These are phyloP conservation scores for Cephalopterus ornatus DNA, from an alignment of 2,113 vertebrate species.

Conservation along the genomic window DNA sequence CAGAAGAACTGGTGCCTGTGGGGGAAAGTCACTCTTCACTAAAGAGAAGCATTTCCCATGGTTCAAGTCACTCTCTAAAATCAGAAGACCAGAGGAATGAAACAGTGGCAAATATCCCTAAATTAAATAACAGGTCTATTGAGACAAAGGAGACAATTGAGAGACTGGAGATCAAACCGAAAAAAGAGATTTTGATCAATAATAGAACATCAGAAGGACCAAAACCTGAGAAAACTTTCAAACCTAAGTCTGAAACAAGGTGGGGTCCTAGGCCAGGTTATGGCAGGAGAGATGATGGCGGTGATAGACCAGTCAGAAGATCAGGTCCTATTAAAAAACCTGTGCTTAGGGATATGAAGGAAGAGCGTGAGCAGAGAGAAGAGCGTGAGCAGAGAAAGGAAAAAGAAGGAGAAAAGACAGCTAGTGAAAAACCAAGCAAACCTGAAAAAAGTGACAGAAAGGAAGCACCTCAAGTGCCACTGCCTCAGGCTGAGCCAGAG, in stretches of 20 bases:
- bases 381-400: constrained; percentile 93
- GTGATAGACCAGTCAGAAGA: constrained; percentile 88
- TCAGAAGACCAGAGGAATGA: constrained; percentile 88
- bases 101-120: constrained; percentile 63
- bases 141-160: constrained; percentile 82
- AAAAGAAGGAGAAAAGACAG: constrained; percentile 82
- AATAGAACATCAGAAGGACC: constrained; percentile 75
- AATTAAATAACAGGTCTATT: constrained; percentile 67
- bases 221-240: constrained; percentile 89
- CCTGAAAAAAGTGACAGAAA: constrained; percentile 81
- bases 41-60: constrained; percentile 88
- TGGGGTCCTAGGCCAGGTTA: constrained; percentile 89
- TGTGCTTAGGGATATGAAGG: constrained; percentile 96
- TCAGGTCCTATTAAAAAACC: constrained; percentile 98
- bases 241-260: constrained; percentile 90
- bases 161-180: constrained; percentile 82
- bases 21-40: constrained; percentile 80
- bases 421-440: constrained; percentile 78
- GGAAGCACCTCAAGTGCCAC: constrained; percentile 62
- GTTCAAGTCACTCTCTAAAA: constrained; percentile 86
- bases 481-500: constrained; percentile 73
- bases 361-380: constrained; percentile 92
- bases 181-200: constrained; percentile 82
- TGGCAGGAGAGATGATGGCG: constrained; percentile 85
- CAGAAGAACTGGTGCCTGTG: constrained; percentile 77